Evolutionary conservation across 2,113 vertebrate species (phyloP), one percentile per base, ranked within the genome.

Genomic region (Macrotis lagotis): DNA sequence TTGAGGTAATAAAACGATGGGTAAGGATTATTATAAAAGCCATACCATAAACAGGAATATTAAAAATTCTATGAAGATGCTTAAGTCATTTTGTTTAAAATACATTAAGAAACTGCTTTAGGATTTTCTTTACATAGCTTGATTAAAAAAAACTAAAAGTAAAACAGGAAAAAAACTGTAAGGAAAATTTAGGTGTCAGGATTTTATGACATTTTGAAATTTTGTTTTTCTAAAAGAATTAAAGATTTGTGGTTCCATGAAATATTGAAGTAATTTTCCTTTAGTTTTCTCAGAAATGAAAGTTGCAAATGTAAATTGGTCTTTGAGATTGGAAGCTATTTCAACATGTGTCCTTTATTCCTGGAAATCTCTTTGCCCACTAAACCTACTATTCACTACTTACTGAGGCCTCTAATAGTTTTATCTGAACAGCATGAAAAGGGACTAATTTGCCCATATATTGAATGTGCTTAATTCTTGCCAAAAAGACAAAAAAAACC

Each of bases 1-100:
- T 99, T 28, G 99, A 11, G 96, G 99, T 88, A 99, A 99, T 97
- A 99, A 98, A 0, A 99, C 99, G 96, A 99, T 99, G 0, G 99
- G 99, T 0, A 98, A 99, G 8, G 99, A 99, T 5, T 99, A 99
- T 97, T 99, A 98, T 96, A n/a, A 99, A 98, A 0, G 99, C 99
- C n/a, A 96, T 98, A 0, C 98, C 98, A 3, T 66, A 92, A 97
- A 94, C 88, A 83, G 49, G 55, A 91, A 48, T n/a, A 0, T 1
- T 90, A 37, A 0, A 1, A 51, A 50, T 50, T 66, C 14, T 37
- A 31, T 66, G 3, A 90, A 22, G 91, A 6, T 3, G 0, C 0
- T 26, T 0, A 19, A 53, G 47, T 25, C 88, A 14, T 92, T 59
- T 6, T 22, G 48, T 19, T 4, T 25, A 90, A 7, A 26, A 89